Conservation (phyloP, 2,797 vertebrate genomes). For the Ctenochaetus hawaiiensis region DNA sequence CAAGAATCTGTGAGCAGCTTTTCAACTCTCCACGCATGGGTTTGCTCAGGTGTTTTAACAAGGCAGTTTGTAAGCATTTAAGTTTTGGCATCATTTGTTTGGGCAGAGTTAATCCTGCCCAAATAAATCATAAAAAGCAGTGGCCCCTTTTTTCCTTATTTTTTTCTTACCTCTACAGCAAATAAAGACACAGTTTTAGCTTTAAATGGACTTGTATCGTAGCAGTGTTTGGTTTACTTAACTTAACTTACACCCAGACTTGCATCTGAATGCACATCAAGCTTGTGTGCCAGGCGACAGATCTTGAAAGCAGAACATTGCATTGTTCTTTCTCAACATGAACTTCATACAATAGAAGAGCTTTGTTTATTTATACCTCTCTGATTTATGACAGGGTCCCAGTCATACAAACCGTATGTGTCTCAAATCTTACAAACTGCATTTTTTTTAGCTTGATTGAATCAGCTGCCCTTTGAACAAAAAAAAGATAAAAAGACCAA, state of each 20-base stretch:
- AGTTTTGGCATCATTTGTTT: constrained; percentile 17
- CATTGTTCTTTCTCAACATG: constrained; percentile 30
- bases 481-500: constrained; percentile 1
- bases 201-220: constrained; percentile 18
- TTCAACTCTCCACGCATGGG: constrained; percentile 64
- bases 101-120: neutral
- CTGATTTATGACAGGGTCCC: constrained; percentile 40
- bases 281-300: constrained; percentile 15
- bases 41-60: constrained; percentile 58
- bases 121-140: constrained; percentile 3
- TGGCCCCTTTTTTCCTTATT: neutral
- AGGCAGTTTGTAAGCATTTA: constrained; percentile 73
- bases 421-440: constrained; percentile 75
- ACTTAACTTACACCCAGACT: constrained; percentile 16
- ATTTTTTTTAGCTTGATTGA: constrained; percentile 52
- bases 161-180: neutral
- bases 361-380: constrained; percentile 49
- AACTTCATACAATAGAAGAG: constrained; percentile 17
- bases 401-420: constrained; percentile 24
- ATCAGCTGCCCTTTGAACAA: constrained; percentile 39
- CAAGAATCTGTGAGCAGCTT: constrained; percentile 52
- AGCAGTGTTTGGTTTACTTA: constrained; percentile 27
- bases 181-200: constrained; percentile 15
- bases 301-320: constrained; percentile 33
- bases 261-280: constrained; percentile 17